Percentiles rank a stretch among this genome's conserved stretches.
These are phyloP conservation scores for Argyra leucocephala DNA, from an alignment of 2,888 invertebrate species.

Conservation along the genomic window DNA sequence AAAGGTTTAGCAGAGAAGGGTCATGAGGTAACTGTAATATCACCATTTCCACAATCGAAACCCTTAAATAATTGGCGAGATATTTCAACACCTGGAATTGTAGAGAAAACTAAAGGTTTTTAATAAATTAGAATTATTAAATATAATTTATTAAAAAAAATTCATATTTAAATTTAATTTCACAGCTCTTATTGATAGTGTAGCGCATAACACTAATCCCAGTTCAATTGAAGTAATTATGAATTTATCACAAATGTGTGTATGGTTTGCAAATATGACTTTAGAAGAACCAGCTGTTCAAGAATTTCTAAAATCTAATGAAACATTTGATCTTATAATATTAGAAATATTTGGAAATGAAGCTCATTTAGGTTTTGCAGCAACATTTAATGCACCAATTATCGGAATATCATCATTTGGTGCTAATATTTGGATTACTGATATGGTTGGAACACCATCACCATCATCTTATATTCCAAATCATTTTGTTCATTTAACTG, in stretches of 20 bases:
- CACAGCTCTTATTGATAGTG: conserved; percentile 11
- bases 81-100: conserved; percentile 24
- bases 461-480: conserved; percentile 39
- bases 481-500: conserved; percentile 31
- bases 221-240: conserved; percentile 7
- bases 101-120: conserved; percentile 10
- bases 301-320: conserved; percentile 32
- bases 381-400: conserved; percentile 36
- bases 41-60: conserved; percentile 32
- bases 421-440: conserved; percentile 31
- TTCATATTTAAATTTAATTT: neutral
- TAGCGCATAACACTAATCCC: neutral
- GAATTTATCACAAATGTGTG: conserved; percentile 27
- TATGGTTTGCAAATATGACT: conserved; percentile 27
- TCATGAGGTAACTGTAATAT: conserved; percentile 38
- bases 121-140: neutral
- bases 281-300: conserved; percentile 28
- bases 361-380: conserved; percentile 37
- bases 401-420: conserved; percentile 35
- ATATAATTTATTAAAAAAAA: neutral
- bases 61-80: conserved; percentile 31
- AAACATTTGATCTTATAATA: conserved; percentile 40
- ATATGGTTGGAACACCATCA: conserved; percentile 30
- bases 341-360: conserved; percentile 40
- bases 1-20: conserved; percentile 35